Conservation (phyloP, 2,113 vertebrate genomes). For the Sus scrofa region DNA sequence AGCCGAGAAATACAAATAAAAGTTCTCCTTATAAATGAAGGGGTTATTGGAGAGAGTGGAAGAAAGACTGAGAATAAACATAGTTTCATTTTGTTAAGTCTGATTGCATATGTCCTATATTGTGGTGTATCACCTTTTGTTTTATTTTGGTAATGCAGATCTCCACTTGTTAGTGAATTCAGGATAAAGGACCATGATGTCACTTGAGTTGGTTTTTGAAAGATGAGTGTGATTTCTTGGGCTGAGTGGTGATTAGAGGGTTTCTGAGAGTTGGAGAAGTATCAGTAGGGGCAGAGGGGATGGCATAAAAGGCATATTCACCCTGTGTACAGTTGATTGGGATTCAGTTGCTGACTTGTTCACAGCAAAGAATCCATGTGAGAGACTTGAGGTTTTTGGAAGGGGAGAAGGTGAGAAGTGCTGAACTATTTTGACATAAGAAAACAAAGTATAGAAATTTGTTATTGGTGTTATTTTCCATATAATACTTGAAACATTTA, state of each 20-base stretch:
- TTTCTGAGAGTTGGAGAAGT: background rate
- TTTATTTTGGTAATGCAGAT: background rate
- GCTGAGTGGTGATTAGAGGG: background rate
- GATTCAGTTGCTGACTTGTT: background rate
- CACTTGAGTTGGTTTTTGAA: background rate
- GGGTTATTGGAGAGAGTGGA: background rate
- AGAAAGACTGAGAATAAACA: background rate
- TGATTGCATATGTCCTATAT: too few species aligned
- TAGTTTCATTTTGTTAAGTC: background rate
- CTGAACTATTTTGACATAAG: background rate
- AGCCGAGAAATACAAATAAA: background rate
- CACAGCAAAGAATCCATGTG: background rate
- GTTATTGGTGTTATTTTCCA: background rate
- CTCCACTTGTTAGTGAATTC: background rate
- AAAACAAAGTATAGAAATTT: background rate
- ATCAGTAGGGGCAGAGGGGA: background rate
- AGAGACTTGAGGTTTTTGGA: background rate
- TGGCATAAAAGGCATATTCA: background rate
- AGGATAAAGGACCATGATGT: background rate
- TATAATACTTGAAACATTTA: background rate
- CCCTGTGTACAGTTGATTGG: background rate
- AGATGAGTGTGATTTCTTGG: background rate
- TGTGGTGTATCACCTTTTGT: background rate
- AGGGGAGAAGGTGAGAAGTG: background rate
- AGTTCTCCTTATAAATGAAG: background rate